These are phyloP conservation scores for Aspiorhynchus laticeps DNA, from an alignment of 2,113 vertebrate species.

Conservation along the genomic window DNA sequence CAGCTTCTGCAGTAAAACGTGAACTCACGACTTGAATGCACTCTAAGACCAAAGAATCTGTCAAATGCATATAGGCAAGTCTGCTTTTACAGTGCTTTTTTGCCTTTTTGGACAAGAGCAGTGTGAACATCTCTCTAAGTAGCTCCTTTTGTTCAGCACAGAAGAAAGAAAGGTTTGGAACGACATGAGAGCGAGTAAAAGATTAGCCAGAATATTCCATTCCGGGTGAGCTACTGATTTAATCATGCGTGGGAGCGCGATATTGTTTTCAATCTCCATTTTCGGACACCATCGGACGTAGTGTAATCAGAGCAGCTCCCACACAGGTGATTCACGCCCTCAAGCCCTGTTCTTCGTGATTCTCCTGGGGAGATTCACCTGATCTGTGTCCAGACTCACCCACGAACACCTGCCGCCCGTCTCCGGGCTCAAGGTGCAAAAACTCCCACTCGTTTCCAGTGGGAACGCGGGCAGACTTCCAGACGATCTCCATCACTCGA, in stretches of 20 bases:
- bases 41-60: background rate
- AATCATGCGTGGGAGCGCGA: background rate
- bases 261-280: constrained; percentile 12
- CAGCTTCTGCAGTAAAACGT: no score
- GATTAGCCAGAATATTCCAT: background rate
- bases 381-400: constrained; percentile 20
- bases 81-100: background rate
- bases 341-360: background rate
- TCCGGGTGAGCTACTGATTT: background rate
- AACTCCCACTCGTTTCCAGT: constrained; percentile 5
- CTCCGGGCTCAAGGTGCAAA: background rate
- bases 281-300: background rate
- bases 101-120: background rate
- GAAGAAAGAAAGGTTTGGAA: background rate
- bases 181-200: background rate
- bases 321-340: constrained; percentile 21
- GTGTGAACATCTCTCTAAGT: background rate
- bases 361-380: constrained; percentile 25
- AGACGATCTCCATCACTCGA: background rate
- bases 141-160: background rate
- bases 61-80: background rate
- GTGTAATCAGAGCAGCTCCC: background rate
- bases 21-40: background rate
- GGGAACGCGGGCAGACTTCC: background rate
- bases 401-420: constrained; percentile 32